Conservation (phyloP, 2,888 invertebrate genomes). For the Aphodius sticticus region DNA sequence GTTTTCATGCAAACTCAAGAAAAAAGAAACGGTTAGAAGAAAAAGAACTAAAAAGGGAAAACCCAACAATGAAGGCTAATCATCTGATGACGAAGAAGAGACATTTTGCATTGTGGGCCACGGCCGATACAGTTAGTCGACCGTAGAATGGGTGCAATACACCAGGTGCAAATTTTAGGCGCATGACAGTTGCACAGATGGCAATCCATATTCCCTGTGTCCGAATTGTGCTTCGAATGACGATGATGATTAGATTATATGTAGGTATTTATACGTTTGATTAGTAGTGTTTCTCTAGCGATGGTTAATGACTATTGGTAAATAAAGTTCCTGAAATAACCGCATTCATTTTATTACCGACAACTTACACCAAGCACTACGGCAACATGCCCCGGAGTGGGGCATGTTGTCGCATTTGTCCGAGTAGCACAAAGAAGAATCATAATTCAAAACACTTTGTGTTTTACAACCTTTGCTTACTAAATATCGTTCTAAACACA, state of each 20-base stretch:
- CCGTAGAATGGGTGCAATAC: too few species aligned
- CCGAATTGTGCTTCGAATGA: too few species aligned
- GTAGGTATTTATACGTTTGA: too few species aligned
- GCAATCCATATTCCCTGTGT: too few species aligned
- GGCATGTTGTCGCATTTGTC: too few species aligned
- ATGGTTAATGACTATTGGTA: constrained; percentile 13
- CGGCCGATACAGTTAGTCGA: too few species aligned
- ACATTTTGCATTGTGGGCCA: too few species aligned
- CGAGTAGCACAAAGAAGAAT: background rate
- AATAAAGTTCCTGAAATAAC: constrained; percentile 10
- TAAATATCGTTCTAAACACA: background rate
- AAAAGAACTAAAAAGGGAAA: constrained; percentile 10
- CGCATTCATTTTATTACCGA: constrained; percentile 9
- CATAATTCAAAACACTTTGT: too few species aligned
- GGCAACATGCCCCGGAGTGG: background rate
- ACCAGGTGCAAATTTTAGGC: too few species aligned
- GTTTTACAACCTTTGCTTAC: background rate
- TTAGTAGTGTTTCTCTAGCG: constrained; percentile 10
- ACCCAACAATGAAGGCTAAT: background rate
- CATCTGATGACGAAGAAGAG: background rate
- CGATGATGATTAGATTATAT: too few species aligned
- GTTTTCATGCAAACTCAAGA: constrained; percentile 10
- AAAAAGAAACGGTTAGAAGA: constrained; percentile 9
- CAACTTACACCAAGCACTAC: constrained; percentile 5
- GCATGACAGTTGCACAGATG: too few species aligned